A percentile compares a stretch with the other conserved stretches of the same genome.
phyloP scores from a whole-genome alignment of 2,113 vertebrate species.

The Oxyruncus cristatus region DNA sequence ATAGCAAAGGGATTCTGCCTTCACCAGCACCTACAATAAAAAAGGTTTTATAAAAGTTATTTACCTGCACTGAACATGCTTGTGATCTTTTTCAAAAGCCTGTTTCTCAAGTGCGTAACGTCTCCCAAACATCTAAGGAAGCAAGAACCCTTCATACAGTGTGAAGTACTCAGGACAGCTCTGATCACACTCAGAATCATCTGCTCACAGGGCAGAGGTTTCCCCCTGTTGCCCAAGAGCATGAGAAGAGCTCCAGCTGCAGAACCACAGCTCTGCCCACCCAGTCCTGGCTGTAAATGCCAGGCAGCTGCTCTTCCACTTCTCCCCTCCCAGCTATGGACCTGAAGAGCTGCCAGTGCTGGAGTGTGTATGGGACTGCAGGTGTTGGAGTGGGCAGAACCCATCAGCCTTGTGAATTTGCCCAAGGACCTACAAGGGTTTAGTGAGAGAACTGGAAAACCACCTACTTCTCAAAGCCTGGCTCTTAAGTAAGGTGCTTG shows the following conservation, averaged over 20 bases:
- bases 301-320: background rate
- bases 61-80: background rate
- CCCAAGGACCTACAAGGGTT: background rate
- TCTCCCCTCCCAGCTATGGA: background rate
- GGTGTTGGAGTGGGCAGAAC: background rate
- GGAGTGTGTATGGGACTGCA: background rate
- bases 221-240: background rate
- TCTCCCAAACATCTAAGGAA: background rate
- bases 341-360: background rate
- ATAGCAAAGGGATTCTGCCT: background rate
- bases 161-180: background rate
- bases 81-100: background rate
- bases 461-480: background rate
- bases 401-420: background rate
- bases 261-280: background rate
- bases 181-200: background rate
- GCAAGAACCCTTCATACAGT: background rate
- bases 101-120: background rate
- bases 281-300: background rate
- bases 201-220: background rate
- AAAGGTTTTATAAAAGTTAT: background rate
- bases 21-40: background rate
- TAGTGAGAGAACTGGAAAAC: background rate
- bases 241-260: background rate
- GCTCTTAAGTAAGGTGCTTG: background rate